Evolutionary conservation across 92 coral and sea anemone genomes (phyloP).

Genomic region (Pocillopora grandis): DNA sequence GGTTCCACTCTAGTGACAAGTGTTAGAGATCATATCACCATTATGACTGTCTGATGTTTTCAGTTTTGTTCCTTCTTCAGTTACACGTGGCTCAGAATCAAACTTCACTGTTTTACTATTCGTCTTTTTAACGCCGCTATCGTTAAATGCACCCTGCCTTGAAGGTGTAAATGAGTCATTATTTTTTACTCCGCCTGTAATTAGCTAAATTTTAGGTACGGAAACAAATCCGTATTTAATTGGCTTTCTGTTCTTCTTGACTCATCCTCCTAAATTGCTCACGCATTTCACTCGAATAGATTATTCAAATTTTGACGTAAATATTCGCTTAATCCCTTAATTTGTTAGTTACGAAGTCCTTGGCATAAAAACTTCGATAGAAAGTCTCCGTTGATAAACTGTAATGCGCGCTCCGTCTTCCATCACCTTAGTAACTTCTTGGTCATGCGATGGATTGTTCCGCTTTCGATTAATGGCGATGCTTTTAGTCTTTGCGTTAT

Average conservation of each 20-base stretch:
- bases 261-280: neutral
- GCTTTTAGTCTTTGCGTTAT: neutral
- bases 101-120: no score
- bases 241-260: neutral
- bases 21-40: no score
- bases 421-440: constrained; percentile 38
- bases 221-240: no score
- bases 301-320: neutral
- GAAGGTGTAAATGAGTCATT: no score
- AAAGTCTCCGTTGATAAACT: constrained; percentile 38
- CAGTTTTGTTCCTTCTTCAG: no score
- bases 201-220: no score
- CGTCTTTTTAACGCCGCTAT: no score
- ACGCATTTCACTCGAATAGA: neutral
- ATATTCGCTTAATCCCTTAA: neutral
- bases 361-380: constrained; percentile 59
- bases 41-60: no score
- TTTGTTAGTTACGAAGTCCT: constrained; percentile 27
- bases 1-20: no score
- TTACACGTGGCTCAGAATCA: no score
- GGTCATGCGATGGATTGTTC: neutral
- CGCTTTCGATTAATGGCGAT: neutral
- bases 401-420: constrained; percentile 50
- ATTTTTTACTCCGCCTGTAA: no score
- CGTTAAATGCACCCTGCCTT: no score